A percentile compares a stretch with the other conserved stretches of the same genome.
Evolutionary conservation across 2,797 vertebrate species (phyloP).

Genomic region (Melopsittacus undulatus): DNA sequence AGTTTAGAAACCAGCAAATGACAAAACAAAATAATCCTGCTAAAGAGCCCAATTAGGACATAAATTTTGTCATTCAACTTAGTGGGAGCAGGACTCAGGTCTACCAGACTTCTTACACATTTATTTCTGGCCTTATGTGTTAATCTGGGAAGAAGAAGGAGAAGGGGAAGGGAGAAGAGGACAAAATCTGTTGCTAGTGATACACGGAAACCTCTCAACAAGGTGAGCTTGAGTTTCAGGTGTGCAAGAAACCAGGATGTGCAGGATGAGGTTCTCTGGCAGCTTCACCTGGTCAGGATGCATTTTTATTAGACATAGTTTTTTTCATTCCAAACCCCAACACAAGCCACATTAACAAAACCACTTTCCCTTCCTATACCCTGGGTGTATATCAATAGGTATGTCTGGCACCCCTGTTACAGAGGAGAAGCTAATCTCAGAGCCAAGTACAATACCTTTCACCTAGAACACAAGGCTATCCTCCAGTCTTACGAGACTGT

Average conservation of each 20-base stretch:
- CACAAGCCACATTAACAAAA: not conserved
- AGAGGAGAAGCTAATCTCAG: not conserved
- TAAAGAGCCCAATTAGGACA: not conserved
- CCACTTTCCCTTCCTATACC: not conserved
- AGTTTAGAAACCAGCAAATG: not conserved
- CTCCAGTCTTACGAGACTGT: not conserved
- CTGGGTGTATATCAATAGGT: not conserved
- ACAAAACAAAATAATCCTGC: not conserved
- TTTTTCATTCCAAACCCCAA: not conserved
- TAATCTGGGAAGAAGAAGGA: not conserved
- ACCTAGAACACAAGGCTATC: not conserved
- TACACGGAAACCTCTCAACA: not conserved
- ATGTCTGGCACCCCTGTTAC: not conserved
- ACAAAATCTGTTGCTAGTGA: not conserved
- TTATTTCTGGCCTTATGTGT: not conserved
- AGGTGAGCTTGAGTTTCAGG: not conserved
- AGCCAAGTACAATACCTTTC: not conserved
- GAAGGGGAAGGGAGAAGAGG: not conserved
- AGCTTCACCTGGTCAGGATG: not conserved
- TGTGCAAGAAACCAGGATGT: not conserved
- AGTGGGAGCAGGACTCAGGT: not conserved
- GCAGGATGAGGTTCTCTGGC: not conserved
- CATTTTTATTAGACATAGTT: not conserved
- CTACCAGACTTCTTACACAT: not conserved
- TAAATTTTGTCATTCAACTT: not conserved